Conservation (phyloP, 1,140 invertebrate genomes). For the Heliconius eleuchia region DNA sequence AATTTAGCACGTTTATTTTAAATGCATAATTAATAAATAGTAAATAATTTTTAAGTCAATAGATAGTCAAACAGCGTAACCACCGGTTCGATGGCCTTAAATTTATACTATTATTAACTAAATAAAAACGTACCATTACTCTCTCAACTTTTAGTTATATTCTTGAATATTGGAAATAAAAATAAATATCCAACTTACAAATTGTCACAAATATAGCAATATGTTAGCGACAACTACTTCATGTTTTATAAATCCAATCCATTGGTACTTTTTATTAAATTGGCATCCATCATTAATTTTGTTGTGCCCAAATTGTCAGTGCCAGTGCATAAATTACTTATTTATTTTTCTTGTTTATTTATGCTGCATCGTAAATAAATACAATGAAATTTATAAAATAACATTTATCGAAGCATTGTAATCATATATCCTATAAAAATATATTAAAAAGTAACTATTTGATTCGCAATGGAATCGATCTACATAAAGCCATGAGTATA, state of each 20-base stretch:
- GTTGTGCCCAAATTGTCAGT: constrained; percentile 28
- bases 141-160: constrained; percentile 25
- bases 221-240: constrained; percentile 45
- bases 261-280: constrained; percentile 38
- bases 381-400: not conserved
- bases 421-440: not conserved
- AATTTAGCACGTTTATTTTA: not conserved
- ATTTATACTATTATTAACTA: constrained; percentile 44
- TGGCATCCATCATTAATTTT: constrained; percentile 43
- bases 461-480: constrained; percentile 9
- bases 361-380: not conserved
- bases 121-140: constrained; percentile 62
- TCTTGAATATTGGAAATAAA: not conserved
- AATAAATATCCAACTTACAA: constrained; percentile 28
- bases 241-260: constrained; percentile 50
- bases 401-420: not conserved
- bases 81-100: constrained; percentile 59
- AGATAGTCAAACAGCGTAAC: constrained; percentile 48
- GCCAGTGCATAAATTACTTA: constrained; percentile 19
- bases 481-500: not conserved
- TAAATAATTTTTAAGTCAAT: constrained; percentile 26
- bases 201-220: constrained; percentile 40
- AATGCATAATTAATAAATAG: not conserved
- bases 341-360: not conserved
- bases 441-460: not conserved